phyloP scores from a whole-genome alignment of 2,888 invertebrate genomes.

The Machimus rusticus region DNA sequence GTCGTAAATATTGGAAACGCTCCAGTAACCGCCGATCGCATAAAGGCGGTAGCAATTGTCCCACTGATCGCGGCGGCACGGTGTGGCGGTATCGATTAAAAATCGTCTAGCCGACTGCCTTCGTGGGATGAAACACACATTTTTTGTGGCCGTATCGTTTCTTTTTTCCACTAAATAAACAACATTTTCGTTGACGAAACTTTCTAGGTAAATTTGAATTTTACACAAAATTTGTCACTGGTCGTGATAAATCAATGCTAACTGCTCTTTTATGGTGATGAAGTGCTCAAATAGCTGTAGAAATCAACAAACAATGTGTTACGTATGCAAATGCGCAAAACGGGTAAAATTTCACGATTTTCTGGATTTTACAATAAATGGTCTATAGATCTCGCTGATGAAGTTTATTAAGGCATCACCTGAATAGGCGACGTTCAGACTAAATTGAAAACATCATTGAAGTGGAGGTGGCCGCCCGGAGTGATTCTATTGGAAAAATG shows the following conservation, averaged over 20 bases:
- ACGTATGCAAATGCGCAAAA: neutral
- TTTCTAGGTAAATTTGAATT: neutral
- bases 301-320: neutral
- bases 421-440: neutral
- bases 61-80: neutral
- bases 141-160: neutral
- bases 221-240: neutral
- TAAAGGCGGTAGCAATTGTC: conserved; percentile 24
- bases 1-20: conserved; percentile 32
- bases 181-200: neutral
- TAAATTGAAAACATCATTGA: neutral
- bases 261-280: neutral
- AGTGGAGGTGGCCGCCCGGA: neutral
- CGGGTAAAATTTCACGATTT: neutral
- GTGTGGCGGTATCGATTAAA: conserved; percentile 16
- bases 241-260: neutral
- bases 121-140: neutral
- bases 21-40: neutral
- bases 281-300: neutral
- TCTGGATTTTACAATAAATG: neutral
- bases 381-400: neutral
- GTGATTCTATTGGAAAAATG: neutral
- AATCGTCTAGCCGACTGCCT: neutral
- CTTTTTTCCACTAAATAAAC: neutral
- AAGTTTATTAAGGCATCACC: neutral